These are phyloP conservation scores for Hartigia nigra DNA, from an alignment of 2,888 invertebrate species.

Conservation along the genomic window DNA sequence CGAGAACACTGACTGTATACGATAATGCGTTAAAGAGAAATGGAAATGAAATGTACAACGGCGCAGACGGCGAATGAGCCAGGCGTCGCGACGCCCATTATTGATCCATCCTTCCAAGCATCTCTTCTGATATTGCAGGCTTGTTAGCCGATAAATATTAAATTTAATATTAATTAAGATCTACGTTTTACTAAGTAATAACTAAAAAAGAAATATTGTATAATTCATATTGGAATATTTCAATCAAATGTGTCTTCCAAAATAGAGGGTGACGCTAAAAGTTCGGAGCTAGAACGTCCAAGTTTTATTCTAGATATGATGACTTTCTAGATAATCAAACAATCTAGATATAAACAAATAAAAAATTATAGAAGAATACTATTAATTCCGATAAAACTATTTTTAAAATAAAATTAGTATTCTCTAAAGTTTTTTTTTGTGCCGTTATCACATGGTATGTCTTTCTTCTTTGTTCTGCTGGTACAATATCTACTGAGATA, in stretches of 20 bases:
- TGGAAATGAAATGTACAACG: constrained; percentile 3
- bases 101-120: constrained; percentile 3
- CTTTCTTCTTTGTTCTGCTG: neutral
- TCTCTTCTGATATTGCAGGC: neutral
- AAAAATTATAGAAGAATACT: neutral
- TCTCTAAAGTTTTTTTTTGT: neutral
- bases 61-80: constrained; percentile 2
- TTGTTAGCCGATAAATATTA: neutral
- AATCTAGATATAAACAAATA: neutral
- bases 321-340: neutral
- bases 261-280: neutral
- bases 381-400: neutral
- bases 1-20: neutral
- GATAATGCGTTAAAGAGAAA: neutral
- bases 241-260: neutral
- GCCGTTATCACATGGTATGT: neutral
- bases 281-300: neutral
- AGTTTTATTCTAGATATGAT: neutral
- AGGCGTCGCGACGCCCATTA: constrained; percentile 6
- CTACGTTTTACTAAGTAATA: neutral
- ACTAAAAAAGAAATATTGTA: neutral
- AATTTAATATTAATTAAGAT: neutral
- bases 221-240: neutral
- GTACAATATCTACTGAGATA: neutral
- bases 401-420: neutral